Conservation (phyloP, 2,888 invertebrate species). For the Parascotia fuliginaria region DNA sequence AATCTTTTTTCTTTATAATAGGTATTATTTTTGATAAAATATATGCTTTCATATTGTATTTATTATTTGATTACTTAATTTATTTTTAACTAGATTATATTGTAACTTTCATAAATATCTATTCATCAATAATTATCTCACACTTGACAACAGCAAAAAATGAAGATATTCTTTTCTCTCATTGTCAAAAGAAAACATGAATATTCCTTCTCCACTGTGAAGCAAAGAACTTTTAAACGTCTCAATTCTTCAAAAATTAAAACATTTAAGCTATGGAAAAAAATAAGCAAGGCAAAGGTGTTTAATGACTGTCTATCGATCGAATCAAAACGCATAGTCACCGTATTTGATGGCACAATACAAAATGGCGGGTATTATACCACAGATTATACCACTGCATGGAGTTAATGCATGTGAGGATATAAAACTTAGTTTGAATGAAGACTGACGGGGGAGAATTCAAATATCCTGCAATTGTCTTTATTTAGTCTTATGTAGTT, state of each 20-base stretch:
- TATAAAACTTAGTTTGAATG: slow-evolving; percentile 1
- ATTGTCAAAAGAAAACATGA: too few relatives aligned
- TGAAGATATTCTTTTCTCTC: too few relatives aligned
- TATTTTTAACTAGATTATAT: too few relatives aligned
- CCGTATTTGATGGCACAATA: slow-evolving; percentile 67
- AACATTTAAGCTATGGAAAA: slow-evolving; percentile 9
- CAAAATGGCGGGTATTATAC: slow-evolving; percentile 54
- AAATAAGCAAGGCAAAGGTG: slow-evolving; percentile 30
- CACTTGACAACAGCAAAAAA: too few relatives aligned
- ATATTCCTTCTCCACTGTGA: not conserved
- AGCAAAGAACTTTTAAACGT: slow-evolving; percentile 1
- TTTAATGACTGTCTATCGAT: slow-evolving; percentile 60
- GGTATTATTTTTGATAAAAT: too few relatives aligned
- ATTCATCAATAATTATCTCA: too few relatives aligned
- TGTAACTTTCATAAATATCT: too few relatives aligned
- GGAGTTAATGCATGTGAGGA: slow-evolving; percentile 15
- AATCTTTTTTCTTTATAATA: too few relatives aligned
- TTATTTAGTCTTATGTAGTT: too few relatives aligned
- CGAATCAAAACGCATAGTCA: slow-evolving; percentile 67
- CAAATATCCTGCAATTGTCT: too few relatives aligned
- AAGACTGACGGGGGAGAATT: slow-evolving; percentile 1
- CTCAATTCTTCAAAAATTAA: slow-evolving; percentile 10
- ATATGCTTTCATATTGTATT: too few relatives aligned
- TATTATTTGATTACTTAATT: too few relatives aligned
- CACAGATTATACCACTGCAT: slow-evolving; percentile 34